Base-by-base conservation (phyloP, 1,140 invertebrate genomes). In the Pinna nobilis region DNA sequence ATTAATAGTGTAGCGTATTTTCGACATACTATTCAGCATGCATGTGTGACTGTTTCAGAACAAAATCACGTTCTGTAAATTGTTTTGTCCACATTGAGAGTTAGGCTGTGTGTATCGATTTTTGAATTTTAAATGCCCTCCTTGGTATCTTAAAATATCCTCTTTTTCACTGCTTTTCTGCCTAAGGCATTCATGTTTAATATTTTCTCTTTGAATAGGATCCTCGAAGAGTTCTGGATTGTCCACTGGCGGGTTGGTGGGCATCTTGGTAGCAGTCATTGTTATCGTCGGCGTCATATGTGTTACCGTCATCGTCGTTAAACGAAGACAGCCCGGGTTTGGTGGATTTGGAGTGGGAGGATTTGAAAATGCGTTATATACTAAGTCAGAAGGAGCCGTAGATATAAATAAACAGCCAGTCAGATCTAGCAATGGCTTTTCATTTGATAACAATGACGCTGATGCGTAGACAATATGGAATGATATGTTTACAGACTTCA, bases 301-400 rank as follows among this genome's bases (percentile, higher is more conserved):
- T n/a, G 33, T 59, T 59, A 33, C 30, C 2, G 28, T 59, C 28
- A 35, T 59, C 33, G 33, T 59, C 30, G 30, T 59, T 2, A 59
- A 35, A 59, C 28, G 32, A 35, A 15, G 55, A 59, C 55, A 59
- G 55, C 9, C 3, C 23, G 30, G 30, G 3, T n/a, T 33, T 4
- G 13, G 15, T 0, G 37, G 30, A n/a, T 20, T 6, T 5, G 55
- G 55, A 20, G 55, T n/a, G n/a, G 30, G 55, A 5, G 55, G 55
- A 35, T 59, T 59, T 18, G 55, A 59, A n/a, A 59, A 59, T 20
- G 55, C 55, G 3, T 35, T 59, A 33, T 59, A 59, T 11, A 35
- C 28, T 1, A 35, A 30, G 15, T 32, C 55, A 32, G 55, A 59
- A 33, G 55, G 55, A 15, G 55, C 55, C 23, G 55, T 59, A 7